Base-by-base conservation (phyloP, 2,888 invertebrate genomes). In the Colostygia pectinataria region DNA sequence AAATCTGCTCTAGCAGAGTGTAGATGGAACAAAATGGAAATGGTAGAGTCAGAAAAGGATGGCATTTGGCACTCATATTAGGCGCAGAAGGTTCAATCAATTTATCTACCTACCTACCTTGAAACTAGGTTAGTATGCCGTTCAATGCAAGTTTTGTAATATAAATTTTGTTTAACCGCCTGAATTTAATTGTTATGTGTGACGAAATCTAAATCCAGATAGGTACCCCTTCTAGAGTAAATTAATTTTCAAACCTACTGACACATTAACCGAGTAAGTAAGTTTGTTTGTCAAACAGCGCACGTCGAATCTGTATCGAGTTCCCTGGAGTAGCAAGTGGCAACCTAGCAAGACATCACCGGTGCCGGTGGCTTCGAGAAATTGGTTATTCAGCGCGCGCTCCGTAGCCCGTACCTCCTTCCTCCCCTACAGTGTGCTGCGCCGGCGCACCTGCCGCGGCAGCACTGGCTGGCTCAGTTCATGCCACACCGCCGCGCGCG, bases 341-440 rank as follows among this genome's bases (percentile, higher is more conserved):
- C n/a, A n/a, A n/a, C n/a, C n/a, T n/a, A n/a, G n/a, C 2, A 33
- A 15, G 20, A 20, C 20, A 5, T 6, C 6, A 5, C 20, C n/a
- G n/a, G n/a, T n/a, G 6, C 6, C 20, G 20, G 6, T 20, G 18
- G 33, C 38, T 24, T 32, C 15, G 32, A 27, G 27, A 75, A 80
- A 44, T 81, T 75, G 58, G 64, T 75, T 79, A 83, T 80, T 83
- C 78, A 71, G 79, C 73, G 61, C 81, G 82, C 80, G 80, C 14
- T 36, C 4, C 32, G 18, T 20, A 80, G 77, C 80, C 2, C 10
- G 15, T 76, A 18, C 27, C 38, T 20, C 39, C 39, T 66, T 44
- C 23, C 29, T 66, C 45, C 23, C 23, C 13, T 23, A 40, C 49
- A 33, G 56, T 36, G 42, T 61, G 60, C 58, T 57, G 69, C 71